Percentiles rank a stretch among this genome's conserved stretches.
These are phyloP conservation scores for Marmota flaviventris DNA, from an alignment of 2,113 vertebrate genomes.

Conservation along the genomic window DNA sequence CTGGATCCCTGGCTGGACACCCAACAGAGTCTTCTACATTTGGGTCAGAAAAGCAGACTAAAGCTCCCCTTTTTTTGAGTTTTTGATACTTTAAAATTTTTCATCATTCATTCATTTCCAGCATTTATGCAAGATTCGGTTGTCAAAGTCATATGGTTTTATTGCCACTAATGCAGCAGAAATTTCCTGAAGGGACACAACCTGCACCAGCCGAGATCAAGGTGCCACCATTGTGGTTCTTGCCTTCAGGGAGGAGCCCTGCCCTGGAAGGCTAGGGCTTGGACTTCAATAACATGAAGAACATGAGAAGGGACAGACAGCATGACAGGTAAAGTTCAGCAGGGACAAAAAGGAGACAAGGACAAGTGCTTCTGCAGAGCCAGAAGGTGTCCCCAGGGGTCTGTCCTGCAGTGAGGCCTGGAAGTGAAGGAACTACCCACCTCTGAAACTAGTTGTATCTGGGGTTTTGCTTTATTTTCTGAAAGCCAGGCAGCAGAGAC, in stretches of 20 bases:
- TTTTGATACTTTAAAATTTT: not conserved
- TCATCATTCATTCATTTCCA: not conserved
- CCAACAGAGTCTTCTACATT: not conserved
- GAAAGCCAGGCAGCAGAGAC: not conserved
- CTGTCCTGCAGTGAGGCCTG: too few species aligned
- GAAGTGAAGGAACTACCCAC: not conserved
- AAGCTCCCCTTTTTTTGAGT: not conserved
- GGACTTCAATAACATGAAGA: not conserved
- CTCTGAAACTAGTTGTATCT: not conserved
- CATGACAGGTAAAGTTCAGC: rapidly evolving
- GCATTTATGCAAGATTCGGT: not conserved
- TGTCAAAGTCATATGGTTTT: not conserved
- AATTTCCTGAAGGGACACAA: too few species aligned
- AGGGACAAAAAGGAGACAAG: too few species aligned
- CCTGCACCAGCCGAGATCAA: not conserved
- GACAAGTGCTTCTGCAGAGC: not conserved
- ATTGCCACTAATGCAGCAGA: rapidly evolving
- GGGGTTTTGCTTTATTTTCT: not conserved
- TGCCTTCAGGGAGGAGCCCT: not conserved
- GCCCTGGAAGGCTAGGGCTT: not conserved
- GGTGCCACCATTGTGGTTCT: not conserved
- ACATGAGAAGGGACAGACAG: not conserved
- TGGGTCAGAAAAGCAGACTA: not conserved
- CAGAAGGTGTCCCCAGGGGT: not conserved
- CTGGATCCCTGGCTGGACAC: too few species aligned